These are phyloP conservation scores for Dicrostonyx torquatus DNA, from an alignment of 2,797 vertebrate species.

Conservation along the genomic window DNA sequence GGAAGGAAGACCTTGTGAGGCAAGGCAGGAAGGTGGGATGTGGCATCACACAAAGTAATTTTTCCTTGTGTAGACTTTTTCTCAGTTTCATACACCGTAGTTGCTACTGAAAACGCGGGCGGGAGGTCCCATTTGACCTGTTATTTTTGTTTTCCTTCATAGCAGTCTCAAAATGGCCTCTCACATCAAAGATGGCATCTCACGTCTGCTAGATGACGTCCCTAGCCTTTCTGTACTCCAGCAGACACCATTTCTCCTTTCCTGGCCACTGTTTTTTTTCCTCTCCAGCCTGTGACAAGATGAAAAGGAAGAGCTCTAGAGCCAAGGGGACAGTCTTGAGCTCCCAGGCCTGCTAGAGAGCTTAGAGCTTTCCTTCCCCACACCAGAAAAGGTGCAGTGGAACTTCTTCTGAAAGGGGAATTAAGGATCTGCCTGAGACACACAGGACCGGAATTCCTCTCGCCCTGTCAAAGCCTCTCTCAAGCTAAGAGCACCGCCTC, in stretches of 20 bases:
- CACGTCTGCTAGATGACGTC: not conserved
- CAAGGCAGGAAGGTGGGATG: not conserved
- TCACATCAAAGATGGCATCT: not conserved
- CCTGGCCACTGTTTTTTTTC: not conserved
- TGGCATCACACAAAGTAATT: not conserved
- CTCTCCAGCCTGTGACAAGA: not conserved
- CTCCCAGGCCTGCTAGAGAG: not conserved
- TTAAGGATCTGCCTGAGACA: not conserved
- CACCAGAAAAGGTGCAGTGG: not conserved
- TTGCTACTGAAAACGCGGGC: not conserved
- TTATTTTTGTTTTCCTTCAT: not conserved
- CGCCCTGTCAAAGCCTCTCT: not conserved
- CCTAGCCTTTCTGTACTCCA: not conserved
- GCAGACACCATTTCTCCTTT: not conserved
- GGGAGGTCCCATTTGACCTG: not conserved
- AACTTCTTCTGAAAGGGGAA: not conserved
- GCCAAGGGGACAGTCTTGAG: not conserved
- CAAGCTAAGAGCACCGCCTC: not conserved
- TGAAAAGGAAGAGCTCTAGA: not conserved
- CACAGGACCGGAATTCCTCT: not conserved
- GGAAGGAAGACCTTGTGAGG: not conserved
- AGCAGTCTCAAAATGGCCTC: not conserved
- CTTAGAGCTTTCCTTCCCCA: not conserved
- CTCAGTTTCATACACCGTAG: not conserved
- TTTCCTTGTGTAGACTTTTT: not conserved